Conservation (phyloP, 1,140 invertebrate species). For the Cyphomyrmex costatus region DNA sequence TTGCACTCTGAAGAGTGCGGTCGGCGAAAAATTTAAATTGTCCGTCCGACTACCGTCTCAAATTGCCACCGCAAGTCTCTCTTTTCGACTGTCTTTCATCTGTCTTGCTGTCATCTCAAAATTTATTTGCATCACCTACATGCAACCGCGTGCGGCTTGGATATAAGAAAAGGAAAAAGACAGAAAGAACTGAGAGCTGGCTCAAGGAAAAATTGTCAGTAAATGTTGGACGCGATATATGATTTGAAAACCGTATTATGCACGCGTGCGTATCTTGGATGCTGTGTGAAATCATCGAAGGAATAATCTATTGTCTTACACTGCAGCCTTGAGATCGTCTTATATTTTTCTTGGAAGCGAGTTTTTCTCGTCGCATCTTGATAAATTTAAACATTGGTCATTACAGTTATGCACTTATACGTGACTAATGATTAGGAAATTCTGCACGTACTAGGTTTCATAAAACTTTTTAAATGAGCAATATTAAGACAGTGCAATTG, state of each 20-base stretch:
- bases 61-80: slow-evolving; percentile 55
- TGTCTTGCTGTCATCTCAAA: slow-evolving; percentile 73
- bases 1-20: slow-evolving; percentile 52
- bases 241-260: not conserved
- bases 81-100: slow-evolving; percentile 69
- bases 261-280: not conserved
- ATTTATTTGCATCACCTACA: slow-evolving; percentile 67
- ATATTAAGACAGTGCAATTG: too few relatives aligned
- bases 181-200: too few relatives aligned
- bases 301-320: not conserved
- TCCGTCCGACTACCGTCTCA: slow-evolving; percentile 55
- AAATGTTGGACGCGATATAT: slow-evolving; percentile 20
- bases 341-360: not conserved
- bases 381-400: not conserved
- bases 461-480: not conserved
- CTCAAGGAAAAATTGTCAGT: slow-evolving; percentile 46
- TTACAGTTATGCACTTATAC: not conserved
- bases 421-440: not conserved
- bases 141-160: slow-evolving; percentile 28
- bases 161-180: slow-evolving; percentile 4
- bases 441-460: not conserved
- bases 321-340: not conserved
- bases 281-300: not conserved
- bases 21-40: slow-evolving; percentile 73
- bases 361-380: not conserved